A percentile compares a stretch with the other conserved stretches of the same genome.
phyloP scores from a whole-genome alignment of 2,888 invertebrate genomes.

The Nymphalis polychloros region DNA sequence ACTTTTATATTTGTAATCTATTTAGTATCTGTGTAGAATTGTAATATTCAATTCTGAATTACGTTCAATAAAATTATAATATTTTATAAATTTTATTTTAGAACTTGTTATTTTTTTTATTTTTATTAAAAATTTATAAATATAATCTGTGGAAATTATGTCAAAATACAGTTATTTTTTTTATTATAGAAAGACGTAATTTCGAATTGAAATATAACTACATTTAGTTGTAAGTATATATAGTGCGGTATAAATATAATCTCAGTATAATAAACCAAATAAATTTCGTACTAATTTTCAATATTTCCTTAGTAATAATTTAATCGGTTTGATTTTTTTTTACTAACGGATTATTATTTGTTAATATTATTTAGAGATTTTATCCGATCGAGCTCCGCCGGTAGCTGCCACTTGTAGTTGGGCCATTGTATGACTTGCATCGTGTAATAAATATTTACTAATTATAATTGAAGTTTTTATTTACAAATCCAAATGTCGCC shows the following conservation, averaged over 20 bases:
- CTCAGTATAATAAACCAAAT: constrained; percentile 42
- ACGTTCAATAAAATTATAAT: too few relatives aligned
- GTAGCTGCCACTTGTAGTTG: constrained; percentile 33
- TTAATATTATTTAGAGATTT: constrained; percentile 47
- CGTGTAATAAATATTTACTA: constrained; percentile 46
- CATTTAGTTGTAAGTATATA: neutral
- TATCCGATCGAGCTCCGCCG: constrained; percentile 38
- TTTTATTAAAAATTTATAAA: too few relatives aligned
- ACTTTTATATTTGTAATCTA: constrained; percentile 20
- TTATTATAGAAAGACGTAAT: neutral
- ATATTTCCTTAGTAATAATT: constrained; percentile 34
- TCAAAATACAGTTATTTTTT: too few relatives aligned
- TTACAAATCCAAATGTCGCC: neutral
- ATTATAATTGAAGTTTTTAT: constrained; percentile 31
- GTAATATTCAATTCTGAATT: constrained; percentile 1
- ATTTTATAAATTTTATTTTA: too few relatives aligned
- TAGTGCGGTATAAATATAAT: constrained; percentile 23
- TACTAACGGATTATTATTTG: constrained; percentile 44
- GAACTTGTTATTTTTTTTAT: too few relatives aligned
- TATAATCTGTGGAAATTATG: too few relatives aligned
- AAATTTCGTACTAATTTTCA: constrained; percentile 38
- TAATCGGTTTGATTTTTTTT: constrained; percentile 41
- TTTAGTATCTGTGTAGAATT: constrained; percentile 3
- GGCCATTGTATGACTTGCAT: constrained; percentile 43
- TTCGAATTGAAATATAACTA: neutral